Percentiles rank a stretch among this genome's conserved stretches.
Conservation (phyloP, 2,888 invertebrate species). For the Agonum fuliginosum region DNA sequence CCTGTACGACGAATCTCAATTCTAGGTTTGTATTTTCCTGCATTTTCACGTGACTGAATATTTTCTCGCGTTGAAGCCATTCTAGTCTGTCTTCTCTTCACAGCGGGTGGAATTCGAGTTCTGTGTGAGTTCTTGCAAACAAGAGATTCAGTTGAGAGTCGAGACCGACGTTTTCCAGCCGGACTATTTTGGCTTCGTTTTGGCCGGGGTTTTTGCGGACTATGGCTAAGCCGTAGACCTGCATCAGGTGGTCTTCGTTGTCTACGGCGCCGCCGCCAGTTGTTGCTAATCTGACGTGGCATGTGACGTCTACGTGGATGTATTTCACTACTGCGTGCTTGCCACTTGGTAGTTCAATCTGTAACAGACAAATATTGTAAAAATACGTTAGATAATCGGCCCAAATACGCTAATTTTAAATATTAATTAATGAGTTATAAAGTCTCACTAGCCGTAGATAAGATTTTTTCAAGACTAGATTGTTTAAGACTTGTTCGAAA, state of each 20-base stretch:
- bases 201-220: conserved; percentile 78
- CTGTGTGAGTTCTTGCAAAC: conserved; percentile 80
- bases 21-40: too few species aligned
- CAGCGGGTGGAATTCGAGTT: conserved; percentile 79
- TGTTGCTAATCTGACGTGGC: conserved; percentile 78
- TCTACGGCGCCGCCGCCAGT: conserved; percentile 77
- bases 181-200: conserved; percentile 75
- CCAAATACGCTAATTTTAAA: too few species aligned
- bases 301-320: conserved; percentile 81
- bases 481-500: too few species aligned
- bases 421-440: too few species aligned
- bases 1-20: too few species aligned
- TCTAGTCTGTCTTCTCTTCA: too few species aligned
- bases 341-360: conserved; percentile 69
- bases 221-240: conserved; percentile 81
- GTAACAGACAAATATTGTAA: conserved; percentile 59
- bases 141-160: conserved; percentile 81
- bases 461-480: too few species aligned
- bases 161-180: conserved; percentile 81
- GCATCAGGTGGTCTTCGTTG: conserved; percentile 78
- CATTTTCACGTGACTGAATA: too few species aligned
- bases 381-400: too few species aligned
- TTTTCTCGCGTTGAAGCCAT: too few species aligned
- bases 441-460: too few species aligned
- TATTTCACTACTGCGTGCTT: conserved; percentile 77